A percentile compares a stretch with the other conserved stretches of the same genome.
phyloP scores from a whole-genome alignment of 2,797 vertebrate species.

The Muscicapa striata region DNA sequence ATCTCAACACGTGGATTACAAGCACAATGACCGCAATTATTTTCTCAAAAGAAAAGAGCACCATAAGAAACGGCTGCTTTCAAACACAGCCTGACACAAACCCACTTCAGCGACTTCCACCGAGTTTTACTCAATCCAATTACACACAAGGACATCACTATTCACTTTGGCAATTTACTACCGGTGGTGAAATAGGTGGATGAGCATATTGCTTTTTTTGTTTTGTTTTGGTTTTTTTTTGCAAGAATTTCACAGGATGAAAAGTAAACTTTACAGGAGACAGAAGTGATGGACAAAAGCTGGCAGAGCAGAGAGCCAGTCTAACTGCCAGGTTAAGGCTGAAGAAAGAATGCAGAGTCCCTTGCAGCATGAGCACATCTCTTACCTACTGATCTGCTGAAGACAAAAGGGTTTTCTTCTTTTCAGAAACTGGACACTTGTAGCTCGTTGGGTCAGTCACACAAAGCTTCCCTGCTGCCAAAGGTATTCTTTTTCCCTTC shows the following conservation, averaged over 20 bases:
- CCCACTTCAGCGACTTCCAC: background rate
- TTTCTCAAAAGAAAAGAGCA: background rate
- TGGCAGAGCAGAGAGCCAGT: background rate
- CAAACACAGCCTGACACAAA: background rate
- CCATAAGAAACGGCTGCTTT: background rate
- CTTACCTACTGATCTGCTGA: conserved; percentile 61
- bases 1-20: background rate
- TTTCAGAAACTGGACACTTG: conserved; percentile 58
- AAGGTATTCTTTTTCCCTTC: conserved; percentile 20
- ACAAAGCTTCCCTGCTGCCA: conserved; percentile 63
- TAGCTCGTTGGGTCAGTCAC: conserved; percentile 44
- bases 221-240: too few relatives aligned
- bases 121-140: background rate
- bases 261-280: background rate
- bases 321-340: background rate
- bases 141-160: background rate
- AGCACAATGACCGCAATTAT: conserved; percentile 1
- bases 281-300: background rate
- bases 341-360: background rate
- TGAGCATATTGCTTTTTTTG: accelerated
- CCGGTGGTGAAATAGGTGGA: background rate
- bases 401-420: conserved; percentile 65
- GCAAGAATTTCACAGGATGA: background rate
- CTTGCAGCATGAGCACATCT: background rate
- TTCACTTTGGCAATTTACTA: background rate